Conservation (phyloP, 2,113 vertebrate species). For the Salvelinus namaycush region DNA sequence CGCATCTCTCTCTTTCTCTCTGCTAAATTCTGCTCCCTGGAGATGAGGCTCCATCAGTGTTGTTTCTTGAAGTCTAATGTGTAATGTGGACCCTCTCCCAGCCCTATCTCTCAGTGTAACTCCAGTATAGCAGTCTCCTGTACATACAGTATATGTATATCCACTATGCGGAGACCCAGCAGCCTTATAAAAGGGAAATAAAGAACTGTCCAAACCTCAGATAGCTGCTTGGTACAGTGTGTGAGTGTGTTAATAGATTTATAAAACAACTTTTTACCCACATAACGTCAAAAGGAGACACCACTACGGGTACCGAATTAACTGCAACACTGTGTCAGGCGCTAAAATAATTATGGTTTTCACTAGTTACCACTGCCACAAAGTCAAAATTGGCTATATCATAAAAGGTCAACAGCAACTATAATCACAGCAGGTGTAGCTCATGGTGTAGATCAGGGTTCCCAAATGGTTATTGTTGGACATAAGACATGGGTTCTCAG, state of each 20-base stretch:
- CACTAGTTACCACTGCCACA: too few species aligned
- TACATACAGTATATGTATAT: constrained; percentile 73
- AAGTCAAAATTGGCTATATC: too few species aligned
- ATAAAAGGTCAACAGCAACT: not conserved
- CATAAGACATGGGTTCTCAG: too few species aligned
- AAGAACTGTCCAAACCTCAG: constrained; percentile 74
- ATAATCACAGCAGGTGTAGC: constrained; percentile 62
- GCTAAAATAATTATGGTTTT: constrained; percentile 58
- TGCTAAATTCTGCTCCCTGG: constrained; percentile 72
- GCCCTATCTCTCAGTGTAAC: constrained; percentile 74
- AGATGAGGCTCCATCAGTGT: constrained; percentile 81
- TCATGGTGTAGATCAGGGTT: constrained; percentile 46
- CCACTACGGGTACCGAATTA: constrained; percentile 25
- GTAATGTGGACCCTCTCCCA: constrained; percentile 81
- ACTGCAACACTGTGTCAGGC: constrained; percentile 7
- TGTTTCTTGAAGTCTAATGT: constrained; percentile 78
- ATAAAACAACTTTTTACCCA: too few species aligned
- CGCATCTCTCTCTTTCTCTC: constrained; percentile 38
- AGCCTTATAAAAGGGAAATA: constrained; percentile 81
- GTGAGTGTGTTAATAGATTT: not conserved
- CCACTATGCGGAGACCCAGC: constrained; percentile 75
- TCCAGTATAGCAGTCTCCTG: constrained; percentile 76
- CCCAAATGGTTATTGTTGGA: too few species aligned
- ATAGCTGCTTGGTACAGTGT: not conserved
- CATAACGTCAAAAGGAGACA: not conserved